phyloP scores from a whole-genome alignment of 2,113 vertebrate genomes.

The Andinoacara biseriatus region DNA sequence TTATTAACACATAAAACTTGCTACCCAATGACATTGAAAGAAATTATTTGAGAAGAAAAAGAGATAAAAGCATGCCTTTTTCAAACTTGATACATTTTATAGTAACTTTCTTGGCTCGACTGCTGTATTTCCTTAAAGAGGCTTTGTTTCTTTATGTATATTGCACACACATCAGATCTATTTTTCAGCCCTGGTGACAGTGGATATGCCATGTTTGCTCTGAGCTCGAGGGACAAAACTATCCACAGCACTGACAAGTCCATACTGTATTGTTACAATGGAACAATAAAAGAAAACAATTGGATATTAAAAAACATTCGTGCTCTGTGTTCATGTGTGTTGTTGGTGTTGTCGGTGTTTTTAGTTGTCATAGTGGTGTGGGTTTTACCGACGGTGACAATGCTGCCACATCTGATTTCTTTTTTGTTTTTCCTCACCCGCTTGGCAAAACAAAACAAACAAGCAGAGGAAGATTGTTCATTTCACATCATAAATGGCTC shows the following conservation, averaged over 20 bases:
- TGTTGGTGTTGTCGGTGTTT: constrained; percentile 62
- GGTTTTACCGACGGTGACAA: constrained; percentile 72
- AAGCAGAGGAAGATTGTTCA: constrained; percentile 93
- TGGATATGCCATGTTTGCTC: constrained; percentile 73
- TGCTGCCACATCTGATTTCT: constrained; percentile 83
- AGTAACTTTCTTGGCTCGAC: constrained; percentile 70
- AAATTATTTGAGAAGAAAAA: constrained; percentile 46
- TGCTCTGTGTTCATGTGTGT: constrained; percentile 74
- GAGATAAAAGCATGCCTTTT: constrained; percentile 80
- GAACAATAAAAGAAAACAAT: constrained; percentile 78
- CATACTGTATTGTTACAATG: constrained; percentile 77
- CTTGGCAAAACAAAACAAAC: constrained; percentile 86
- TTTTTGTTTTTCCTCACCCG: constrained; percentile 89
- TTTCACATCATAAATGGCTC: constrained; percentile 95
- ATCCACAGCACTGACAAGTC: constrained; percentile 69
- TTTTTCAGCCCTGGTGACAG: constrained; percentile 78
- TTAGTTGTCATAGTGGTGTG: constrained; percentile 85
- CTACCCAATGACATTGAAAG: constrained; percentile 60
- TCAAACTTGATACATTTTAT: constrained; percentile 81
- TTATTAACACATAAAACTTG: constrained; percentile 71
- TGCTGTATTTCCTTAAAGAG: constrained; percentile 78
- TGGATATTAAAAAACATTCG: constrained; percentile 73
- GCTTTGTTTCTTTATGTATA: constrained; percentile 83
- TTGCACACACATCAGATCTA: constrained; percentile 77
- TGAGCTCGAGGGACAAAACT: constrained; percentile 63